Base-by-base conservation (phyloP, 2,797 vertebrate species). In the Astyanax mexicanus region DNA sequence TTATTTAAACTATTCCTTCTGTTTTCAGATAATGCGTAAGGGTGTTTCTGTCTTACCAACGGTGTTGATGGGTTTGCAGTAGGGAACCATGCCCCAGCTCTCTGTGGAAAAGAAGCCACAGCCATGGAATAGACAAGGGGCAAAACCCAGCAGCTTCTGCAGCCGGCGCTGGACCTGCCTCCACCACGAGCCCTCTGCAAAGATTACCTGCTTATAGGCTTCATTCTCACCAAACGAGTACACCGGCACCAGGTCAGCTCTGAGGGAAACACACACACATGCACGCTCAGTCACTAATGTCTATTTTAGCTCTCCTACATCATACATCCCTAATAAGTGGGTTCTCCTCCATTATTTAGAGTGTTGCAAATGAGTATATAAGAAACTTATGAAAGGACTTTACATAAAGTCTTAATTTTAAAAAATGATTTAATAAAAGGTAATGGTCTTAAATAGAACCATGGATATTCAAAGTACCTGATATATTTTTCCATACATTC, bases 221-320 rank as follows among this genome's bases (percentile, higher is more conserved):
- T 99, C 97, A 0, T 99, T 99, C 87, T 99, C 98, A 2, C 98
- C 98, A 51, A 99, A 99, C 1, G 98, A 98, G 82, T 97, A 99
- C 29, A 95, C 93, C 0, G 98, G 98, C 80, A 99, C 98, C 84
- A 99, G 89, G 81, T 99, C 97, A 0, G 98, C 94, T 7, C 98
- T 99, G 84, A 47, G 54, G 51, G n/a, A 57, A 58, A 64, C 29
- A 76, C n/a, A 79, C 49, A 77, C 21, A 45, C 40, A 64, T 60
- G 45, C 42, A 70, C 45, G 62, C 17, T 45, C 55, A 32, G 2
- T 2, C 5, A 32, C 2, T n/a, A n/a, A n/a, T n/a, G n/a, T n/a
- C n/a, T n/a, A n/a, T n/a, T n/a, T n/a, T n/a, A n/a, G n/a, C n/a
- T n/a, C n/a, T n/a, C n/a, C n/a, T n/a, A n/a, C n/a, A n/a, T n/a